A percentile compares a stretch with the other conserved stretches of the same genome.
Conservation (phyloP, 2,888 invertebrate species). For the Cantharis nigra region DNA sequence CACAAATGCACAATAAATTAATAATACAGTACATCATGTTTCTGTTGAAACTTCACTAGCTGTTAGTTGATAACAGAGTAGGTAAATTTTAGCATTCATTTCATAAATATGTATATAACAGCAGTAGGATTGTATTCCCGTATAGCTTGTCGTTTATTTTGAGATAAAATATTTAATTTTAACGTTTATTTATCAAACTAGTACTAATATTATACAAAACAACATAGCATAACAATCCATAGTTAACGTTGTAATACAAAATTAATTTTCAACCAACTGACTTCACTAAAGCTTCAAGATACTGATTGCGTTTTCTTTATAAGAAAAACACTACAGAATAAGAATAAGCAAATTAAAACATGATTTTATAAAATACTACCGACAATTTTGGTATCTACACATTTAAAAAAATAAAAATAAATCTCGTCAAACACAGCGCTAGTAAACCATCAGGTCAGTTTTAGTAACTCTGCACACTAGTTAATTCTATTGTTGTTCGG, state of each 20-base stretch:
- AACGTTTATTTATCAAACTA: background rate
- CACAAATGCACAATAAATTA: background rate
- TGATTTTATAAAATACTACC: background rate
- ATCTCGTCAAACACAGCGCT: no score
- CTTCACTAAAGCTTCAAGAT: no score
- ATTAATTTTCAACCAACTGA: no score
- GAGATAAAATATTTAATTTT: background rate
- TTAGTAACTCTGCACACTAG: no score
- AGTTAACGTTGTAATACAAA: no score
- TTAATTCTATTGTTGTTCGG: no score
- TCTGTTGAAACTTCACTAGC: background rate
- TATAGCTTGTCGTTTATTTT: background rate
- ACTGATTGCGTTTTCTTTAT: no score
- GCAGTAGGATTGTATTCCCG: background rate
- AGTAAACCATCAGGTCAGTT: no score
- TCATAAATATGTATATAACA: background rate
- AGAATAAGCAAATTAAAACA: no score
- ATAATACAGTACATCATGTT: background rate
- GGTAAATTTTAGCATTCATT: background rate
- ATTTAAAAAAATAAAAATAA: no score
- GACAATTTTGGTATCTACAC: background rate
- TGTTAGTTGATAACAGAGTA: background rate
- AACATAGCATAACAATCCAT: no score
- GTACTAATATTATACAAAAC: background rate
- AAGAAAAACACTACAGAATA: no score